These are phyloP conservation scores for Chionis minor DNA, from an alignment of 2,113 vertebrate genomes.

Conservation along the genomic window DNA sequence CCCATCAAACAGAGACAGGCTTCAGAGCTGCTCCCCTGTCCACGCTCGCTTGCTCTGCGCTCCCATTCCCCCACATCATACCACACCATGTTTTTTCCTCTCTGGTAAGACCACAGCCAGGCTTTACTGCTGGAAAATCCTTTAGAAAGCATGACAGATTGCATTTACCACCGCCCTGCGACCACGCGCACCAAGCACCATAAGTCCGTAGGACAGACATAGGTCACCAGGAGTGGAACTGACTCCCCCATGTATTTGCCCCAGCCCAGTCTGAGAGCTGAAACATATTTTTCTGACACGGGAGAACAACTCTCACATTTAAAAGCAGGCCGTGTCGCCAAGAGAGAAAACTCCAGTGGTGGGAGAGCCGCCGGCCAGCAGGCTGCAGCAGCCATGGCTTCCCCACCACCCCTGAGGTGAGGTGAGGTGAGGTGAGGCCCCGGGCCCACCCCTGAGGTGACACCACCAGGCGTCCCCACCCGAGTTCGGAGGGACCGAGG, in stretches of 20 bases:
- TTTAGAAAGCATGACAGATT: background rate
- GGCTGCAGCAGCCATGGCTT: background rate
- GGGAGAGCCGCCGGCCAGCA: background rate
- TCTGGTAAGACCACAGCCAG: background rate
- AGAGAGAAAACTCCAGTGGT: background rate
- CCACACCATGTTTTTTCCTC: rapidly evolving
- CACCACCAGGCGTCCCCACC: rapidly evolving
- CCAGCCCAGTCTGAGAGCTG: background rate
- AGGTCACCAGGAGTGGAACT: background rate
- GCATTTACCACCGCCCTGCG: background rate
- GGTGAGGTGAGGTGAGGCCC: rapidly evolving
- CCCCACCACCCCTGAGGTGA: background rate
- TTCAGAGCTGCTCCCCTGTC: background rate
- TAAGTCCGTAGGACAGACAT: background rate
- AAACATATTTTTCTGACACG: rapidly evolving
- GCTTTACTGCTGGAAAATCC: background rate
- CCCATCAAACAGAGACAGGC: background rate
- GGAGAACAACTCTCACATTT: background rate
- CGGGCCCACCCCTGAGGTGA: background rate
- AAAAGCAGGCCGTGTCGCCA: background rate
- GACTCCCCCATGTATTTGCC: background rate
- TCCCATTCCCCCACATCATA: background rate
- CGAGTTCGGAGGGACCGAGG: background rate
- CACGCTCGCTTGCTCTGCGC: rapidly evolving
- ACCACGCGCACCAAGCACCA: background rate